Evolutionary conservation across 2,797 vertebrate species (phyloP).

Genomic region (Scyliorhinus canicula): DNA sequence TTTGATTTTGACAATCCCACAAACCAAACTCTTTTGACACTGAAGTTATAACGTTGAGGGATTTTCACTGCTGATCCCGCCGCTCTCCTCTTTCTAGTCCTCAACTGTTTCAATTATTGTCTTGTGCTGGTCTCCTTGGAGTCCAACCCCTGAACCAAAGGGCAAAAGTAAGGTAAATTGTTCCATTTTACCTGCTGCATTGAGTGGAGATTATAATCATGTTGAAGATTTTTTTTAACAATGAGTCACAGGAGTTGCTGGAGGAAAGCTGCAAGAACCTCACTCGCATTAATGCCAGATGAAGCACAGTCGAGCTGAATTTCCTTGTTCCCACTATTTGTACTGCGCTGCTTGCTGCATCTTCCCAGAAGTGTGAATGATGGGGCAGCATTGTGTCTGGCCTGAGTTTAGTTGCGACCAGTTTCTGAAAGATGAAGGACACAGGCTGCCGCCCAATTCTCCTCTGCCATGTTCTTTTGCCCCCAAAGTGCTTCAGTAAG

Average conservation of each 20-base stretch:
- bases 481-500: not conserved
- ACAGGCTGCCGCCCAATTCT: not conserved
- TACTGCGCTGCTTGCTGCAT: not conserved
- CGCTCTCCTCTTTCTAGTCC: not conserved
- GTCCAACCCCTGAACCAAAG: slow-evolving; percentile 8
- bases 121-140: not conserved
- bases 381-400: not conserved
- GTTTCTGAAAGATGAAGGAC: not conserved
- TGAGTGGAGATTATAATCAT: not conserved
- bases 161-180: not conserved
- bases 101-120: not conserved
- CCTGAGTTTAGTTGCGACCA: not conserved
- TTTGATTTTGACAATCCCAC: not conserved
- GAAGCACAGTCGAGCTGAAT: not conserved
- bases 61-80: not conserved
- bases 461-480: not conserved
- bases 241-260: not conserved
- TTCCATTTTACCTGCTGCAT: not conserved
- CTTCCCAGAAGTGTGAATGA: not conserved
- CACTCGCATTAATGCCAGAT: not conserved
- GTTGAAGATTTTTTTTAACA: not conserved
- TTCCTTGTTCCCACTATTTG: not conserved
- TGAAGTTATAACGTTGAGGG: not conserved
- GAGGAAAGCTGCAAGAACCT: not conserved
- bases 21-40: not conserved